Evolutionary conservation across 92 coral and sea anemone species (phyloP).

Genomic region (Epizoanthus rinbou): DNA sequence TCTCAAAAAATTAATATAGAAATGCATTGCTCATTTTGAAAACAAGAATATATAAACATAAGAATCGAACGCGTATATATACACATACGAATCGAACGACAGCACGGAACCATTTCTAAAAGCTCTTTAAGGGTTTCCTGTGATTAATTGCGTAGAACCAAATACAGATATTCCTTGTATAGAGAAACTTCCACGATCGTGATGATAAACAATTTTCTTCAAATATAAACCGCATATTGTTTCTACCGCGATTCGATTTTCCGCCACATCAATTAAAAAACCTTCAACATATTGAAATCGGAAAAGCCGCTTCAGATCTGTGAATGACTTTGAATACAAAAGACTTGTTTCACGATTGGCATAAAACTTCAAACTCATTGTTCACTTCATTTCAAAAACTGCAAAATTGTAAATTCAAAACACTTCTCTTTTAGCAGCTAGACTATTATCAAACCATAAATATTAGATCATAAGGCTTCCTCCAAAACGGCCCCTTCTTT

Average conservation of each 20-base stretch:
- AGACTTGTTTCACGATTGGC: background rate
- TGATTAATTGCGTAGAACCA: slow-evolving; percentile 19
- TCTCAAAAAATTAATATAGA: no score
- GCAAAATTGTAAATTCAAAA: slow-evolving; percentile 3
- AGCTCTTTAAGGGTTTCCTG: slow-evolving; percentile 9
- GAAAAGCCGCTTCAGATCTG: background rate
- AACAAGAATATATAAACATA: background rate
- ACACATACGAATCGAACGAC: background rate
- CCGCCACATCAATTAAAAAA: slow-evolving; percentile 7
- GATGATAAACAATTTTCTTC: background rate
- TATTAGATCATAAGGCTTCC: background rate
- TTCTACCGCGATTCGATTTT: background rate
- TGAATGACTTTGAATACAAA: background rate
- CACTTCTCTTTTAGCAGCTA: background rate
- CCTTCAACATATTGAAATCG: background rate
- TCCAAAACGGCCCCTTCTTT: background rate
- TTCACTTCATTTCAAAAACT: slow-evolving; percentile 3
- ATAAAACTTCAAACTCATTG: background rate
- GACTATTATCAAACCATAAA: background rate
- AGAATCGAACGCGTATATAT: background rate
- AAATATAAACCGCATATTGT: slow-evolving; percentile 13
- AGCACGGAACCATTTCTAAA: background rate
- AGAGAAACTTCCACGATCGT: background rate
- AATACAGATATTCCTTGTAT: background rate
- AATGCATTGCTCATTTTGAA: background rate